phyloP scores from a whole-genome alignment of 2,113 vertebrate species.

The Pipa parva region DNA sequence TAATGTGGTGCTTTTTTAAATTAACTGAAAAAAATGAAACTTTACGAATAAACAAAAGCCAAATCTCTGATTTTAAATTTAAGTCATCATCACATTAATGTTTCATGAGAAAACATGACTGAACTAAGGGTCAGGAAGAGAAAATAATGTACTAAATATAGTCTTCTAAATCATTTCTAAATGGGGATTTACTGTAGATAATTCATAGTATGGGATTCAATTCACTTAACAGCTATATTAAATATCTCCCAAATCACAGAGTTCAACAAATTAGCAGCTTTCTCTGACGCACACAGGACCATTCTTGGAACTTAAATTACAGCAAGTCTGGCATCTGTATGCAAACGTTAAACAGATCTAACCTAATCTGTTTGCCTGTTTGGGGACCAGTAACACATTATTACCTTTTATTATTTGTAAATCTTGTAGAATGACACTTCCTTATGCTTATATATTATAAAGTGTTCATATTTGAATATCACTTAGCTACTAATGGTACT shows the following conservation, averaged over 20 bases:
- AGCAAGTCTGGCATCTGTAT: constrained; percentile 30
- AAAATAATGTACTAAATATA: constrained; percentile 25
- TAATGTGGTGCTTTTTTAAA: no score
- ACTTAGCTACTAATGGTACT: no score
- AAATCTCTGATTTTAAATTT: not conserved
- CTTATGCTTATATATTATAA: no score
- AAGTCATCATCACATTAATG: not conserved
- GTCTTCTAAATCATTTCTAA: constrained; percentile 12
- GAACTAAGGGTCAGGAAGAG: constrained; percentile 1
- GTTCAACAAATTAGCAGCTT: constrained; percentile 25
- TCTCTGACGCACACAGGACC: constrained; percentile 21
- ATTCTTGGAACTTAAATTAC: constrained; percentile 20
- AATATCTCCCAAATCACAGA: constrained; percentile 38
- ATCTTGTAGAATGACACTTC: not conserved
- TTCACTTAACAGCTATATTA: constrained; percentile 38
- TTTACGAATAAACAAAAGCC: not conserved
- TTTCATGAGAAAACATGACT: constrained; percentile 16
- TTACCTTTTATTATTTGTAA: not conserved
- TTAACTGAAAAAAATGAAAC: no score
- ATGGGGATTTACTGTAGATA: constrained; percentile 28
- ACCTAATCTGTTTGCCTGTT: not conserved
- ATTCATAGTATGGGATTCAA: constrained; percentile 19
- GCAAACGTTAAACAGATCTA: constrained; percentile 19
- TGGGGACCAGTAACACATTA: not conserved
- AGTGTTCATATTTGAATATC: no score